Evolutionary conservation across 2,113 vertebrate genomes (phyloP).

Genomic region (Anoura caudifer): DNA sequence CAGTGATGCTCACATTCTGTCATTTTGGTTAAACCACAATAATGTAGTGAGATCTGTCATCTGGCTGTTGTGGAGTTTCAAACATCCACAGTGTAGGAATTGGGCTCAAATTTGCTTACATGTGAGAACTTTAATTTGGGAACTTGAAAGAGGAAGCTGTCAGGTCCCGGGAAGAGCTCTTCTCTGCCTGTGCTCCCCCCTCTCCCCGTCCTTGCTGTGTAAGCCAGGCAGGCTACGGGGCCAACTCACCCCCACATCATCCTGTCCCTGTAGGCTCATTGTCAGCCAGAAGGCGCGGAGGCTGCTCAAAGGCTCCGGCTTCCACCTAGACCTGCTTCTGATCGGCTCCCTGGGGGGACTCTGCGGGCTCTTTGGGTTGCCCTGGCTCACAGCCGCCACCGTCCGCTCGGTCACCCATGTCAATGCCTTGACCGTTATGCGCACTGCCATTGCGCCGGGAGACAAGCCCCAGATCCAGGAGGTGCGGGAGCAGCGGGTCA

Average conservation of each 20-base stretch:
- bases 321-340: conserved; percentile 96
- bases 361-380: conserved; percentile 94
- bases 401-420: conserved; percentile 97
- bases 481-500: conserved; percentile 97
- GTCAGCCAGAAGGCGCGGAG: conserved; percentile 96
- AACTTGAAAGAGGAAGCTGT: conserved; percentile 21
- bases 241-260: not conserved
- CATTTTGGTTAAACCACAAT: conserved; percentile 39
- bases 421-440: conserved; percentile 97
- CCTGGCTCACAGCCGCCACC: conserved; percentile 95
- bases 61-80: conserved; percentile 52
- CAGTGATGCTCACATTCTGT: not conserved
- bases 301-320: conserved; percentile 94
- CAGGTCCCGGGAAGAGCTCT: not conserved
- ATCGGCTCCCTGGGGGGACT: conserved; percentile 93
- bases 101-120: conserved; percentile 31
- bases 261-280: conserved; percentile 86
- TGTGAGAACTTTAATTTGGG: conserved; percentile 52
- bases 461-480: conserved; percentile 96
- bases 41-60: conserved; percentile 35
- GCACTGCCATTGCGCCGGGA: conserved; percentile 94
- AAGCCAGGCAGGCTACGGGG: not conserved
- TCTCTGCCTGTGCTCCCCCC: accelerated
- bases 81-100: conserved; percentile 13
- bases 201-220: accelerated